phyloP scores from a whole-genome alignment of 2,113 vertebrate species.

The Indicator maculatus region DNA sequence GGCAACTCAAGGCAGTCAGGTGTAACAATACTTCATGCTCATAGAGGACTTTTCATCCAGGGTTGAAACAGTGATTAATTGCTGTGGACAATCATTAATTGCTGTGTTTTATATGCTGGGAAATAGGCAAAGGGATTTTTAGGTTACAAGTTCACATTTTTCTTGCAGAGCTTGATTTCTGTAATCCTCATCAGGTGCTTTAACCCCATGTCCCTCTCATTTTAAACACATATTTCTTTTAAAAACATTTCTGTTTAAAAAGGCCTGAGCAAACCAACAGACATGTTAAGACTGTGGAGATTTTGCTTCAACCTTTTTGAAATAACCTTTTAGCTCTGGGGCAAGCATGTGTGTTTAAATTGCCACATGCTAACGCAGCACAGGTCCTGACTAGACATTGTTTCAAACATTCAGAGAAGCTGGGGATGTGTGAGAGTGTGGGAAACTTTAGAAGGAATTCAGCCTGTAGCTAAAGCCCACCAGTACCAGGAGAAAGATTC shows the following conservation, averaged over 20 bases:
- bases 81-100: not conserved
- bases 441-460: not conserved
- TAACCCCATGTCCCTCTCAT: not conserved
- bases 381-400: not conserved
- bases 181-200: not conserved
- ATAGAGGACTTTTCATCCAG: not conserved
- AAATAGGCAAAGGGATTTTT: not conserved
- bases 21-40: not conserved
- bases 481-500: not conserved
- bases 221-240: not conserved
- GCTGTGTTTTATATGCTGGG: not conserved
- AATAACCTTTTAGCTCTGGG: not conserved
- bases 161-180: not conserved
- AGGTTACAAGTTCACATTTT: not conserved
- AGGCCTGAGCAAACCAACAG: not conserved
- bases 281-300: not conserved
- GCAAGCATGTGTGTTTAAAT: not conserved
- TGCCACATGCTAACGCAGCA: not conserved
- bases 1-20: not conserved
- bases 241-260: not conserved
- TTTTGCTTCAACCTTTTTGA: not conserved
- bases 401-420: not conserved
- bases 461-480: slow-evolving; percentile 25
- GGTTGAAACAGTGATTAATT: slow-evolving; percentile 19
- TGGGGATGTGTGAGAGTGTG: not conserved